Percentiles rank a stretch among this genome's conserved stretches.
These are phyloP conservation scores for Pithys albifrons DNA, from an alignment of 2,113 vertebrate genomes.

Conservation along the genomic window DNA sequence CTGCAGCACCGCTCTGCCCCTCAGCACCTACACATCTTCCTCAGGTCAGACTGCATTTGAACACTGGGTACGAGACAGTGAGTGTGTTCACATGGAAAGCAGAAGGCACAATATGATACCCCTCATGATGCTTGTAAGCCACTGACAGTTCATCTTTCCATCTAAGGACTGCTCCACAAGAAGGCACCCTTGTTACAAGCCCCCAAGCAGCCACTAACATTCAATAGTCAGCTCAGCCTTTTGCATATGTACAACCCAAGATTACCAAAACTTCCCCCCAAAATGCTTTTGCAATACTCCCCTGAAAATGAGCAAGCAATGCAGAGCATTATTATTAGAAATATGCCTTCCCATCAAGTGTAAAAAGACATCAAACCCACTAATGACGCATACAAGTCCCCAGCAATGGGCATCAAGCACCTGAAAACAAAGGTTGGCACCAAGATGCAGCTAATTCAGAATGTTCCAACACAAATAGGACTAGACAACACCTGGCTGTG, in stretches of 20 bases:
- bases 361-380: not conserved
- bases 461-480: not conserved
- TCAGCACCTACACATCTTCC: not conserved
- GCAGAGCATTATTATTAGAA: not conserved
- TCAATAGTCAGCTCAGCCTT: not conserved
- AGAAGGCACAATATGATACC: not conserved
- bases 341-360: not conserved
- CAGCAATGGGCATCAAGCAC: not conserved
- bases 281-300: not conserved
- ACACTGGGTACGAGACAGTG: fast-evolving
- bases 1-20: fast-evolving
- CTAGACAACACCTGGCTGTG: not conserved
- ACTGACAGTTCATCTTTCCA: not conserved
- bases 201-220: not conserved
- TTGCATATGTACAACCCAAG: not conserved
- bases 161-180: not conserved
- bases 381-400: not conserved
- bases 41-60: fast-evolving
- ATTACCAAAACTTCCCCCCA: not conserved
- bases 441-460: not conserved
- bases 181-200: not conserved
- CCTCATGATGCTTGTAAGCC: not conserved
- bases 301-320: not conserved
- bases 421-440: not conserved
- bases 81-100: fast-evolving